Conservation (phyloP, 2,888 invertebrate genomes). For the Peribatodes rhomboidaria region DNA sequence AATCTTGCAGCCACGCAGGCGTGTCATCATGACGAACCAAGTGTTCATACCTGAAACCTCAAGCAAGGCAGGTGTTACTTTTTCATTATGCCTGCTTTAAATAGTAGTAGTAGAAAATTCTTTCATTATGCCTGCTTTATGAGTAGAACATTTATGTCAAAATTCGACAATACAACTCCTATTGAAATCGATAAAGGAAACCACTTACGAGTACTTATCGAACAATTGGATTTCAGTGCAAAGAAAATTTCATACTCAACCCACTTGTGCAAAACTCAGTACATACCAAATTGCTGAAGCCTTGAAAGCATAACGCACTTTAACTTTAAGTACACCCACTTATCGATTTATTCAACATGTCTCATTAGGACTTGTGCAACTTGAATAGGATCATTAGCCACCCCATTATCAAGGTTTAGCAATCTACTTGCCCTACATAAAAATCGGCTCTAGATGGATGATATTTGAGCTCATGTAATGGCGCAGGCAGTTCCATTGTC, state of each 20-base stretch:
- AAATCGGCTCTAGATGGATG: constrained; percentile 61
- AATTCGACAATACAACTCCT: constrained; percentile 16
- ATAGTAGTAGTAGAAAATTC: too few species aligned
- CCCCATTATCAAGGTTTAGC: constrained; percentile 44
- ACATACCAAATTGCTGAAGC: constrained; percentile 6
- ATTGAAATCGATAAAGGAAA: constrained; percentile 11
- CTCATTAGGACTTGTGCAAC: constrained; percentile 35
- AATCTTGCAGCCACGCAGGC: constrained; percentile 51
- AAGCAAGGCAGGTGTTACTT: constrained; percentile 2
- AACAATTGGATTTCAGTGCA: constrained; percentile 10
- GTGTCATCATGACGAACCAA: constrained; percentile 44
- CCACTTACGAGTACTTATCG: not conserved
- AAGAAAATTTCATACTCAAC: constrained; percentile 14
- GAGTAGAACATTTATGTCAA: not conserved
- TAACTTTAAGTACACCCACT: constrained; percentile 16
- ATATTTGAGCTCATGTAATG: constrained; percentile 62
- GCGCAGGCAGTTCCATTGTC: constrained; percentile 66
- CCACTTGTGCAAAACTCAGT: constrained; percentile 14
- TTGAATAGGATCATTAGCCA: constrained; percentile 30
- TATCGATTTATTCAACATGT: constrained; percentile 33
- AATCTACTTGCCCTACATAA: constrained; percentile 64
- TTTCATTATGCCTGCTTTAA: too few species aligned
- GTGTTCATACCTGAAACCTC: constrained; percentile 26
- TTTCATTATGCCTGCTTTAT: not conserved
- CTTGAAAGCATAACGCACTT: constrained; percentile 23